These are phyloP conservation scores for Corella eumyota DNA, from an alignment of 23 tunicate species.

Conservation along the genomic window DNA sequence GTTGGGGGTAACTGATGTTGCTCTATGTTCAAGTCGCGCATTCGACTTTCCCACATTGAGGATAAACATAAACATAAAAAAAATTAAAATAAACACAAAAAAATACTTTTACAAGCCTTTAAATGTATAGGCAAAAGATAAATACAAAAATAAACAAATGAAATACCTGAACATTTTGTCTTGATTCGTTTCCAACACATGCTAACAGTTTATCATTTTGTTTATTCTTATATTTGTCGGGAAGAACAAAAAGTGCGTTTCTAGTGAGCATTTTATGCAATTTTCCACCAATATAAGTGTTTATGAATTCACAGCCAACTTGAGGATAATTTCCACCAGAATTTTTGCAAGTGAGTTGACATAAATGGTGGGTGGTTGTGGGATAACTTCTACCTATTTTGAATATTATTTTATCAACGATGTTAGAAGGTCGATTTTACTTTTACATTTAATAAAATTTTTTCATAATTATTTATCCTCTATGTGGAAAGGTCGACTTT, in stretches of 20 bases:
- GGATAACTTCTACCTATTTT: conserved; percentile 47
- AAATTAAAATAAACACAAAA: too few species aligned
- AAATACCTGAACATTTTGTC: conserved; percentile 44
- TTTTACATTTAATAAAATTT: neutral
- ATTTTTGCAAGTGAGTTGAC: conserved; percentile 20
- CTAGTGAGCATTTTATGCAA: conserved; percentile 62
- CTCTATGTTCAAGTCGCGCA: too few species aligned
- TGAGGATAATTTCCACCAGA: neutral
- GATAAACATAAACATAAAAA: too few species aligned
- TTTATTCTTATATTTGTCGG: neutral
- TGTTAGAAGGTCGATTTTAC: neutral
- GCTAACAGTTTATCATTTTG: conserved; percentile 2
- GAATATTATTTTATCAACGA: too few species aligned
- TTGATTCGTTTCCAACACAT: conserved; percentile 70
- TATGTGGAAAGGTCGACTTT: neutral
- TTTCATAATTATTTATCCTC: neutral
- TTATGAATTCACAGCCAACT: conserved; percentile 27
- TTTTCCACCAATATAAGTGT: conserved; percentile 45
- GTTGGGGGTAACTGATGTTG: too few species aligned
- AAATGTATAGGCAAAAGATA: too few species aligned
- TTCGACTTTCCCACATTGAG: too few species aligned
- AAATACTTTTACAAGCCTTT: too few species aligned
- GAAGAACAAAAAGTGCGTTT: conserved; percentile 30
- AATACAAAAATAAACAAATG: too few species aligned
- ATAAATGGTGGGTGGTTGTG: conserved; percentile 49